phyloP scores from a whole-genome alignment of 2,797 vertebrate genomes.

The Cirrhinus molitorella region DNA sequence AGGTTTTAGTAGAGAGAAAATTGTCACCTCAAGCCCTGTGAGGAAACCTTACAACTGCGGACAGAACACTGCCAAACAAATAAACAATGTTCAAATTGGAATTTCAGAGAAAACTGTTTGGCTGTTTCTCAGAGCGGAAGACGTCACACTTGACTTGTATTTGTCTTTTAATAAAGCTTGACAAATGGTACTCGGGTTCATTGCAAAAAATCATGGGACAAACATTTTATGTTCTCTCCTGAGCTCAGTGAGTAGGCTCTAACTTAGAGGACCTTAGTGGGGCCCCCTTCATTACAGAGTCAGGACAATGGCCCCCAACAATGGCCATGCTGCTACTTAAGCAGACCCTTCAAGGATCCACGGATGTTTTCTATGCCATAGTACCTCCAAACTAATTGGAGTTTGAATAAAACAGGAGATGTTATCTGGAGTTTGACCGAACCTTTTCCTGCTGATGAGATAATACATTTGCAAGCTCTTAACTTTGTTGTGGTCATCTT shows the following conservation, averaged over 20 bases:
- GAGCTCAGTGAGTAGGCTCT: background rate
- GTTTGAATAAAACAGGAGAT: constrained; percentile 24
- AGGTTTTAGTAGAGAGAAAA: constrained; percentile 45
- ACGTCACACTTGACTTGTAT: background rate
- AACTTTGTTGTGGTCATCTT: constrained; percentile 37
- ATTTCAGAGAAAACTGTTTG: constrained; percentile 14
- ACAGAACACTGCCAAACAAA: constrained; percentile 44
- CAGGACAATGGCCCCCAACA: background rate
- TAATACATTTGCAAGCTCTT: constrained; percentile 26
- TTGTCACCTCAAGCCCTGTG: constrained; percentile 22
- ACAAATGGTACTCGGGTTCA: background rate
- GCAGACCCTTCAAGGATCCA: background rate
- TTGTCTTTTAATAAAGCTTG: background rate
- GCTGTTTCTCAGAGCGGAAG: constrained; percentile 17
- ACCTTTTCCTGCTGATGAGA: constrained; percentile 25
- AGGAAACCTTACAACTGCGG: constrained; percentile 19
- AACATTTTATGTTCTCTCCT: no score
- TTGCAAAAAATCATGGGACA: background rate
- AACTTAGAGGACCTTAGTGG: background rate
- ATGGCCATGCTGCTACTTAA: background rate
- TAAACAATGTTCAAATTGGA: constrained; percentile 23
- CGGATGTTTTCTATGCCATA: constrained; percentile 7
- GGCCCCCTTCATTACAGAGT: background rate
- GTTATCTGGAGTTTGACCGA: constrained; percentile 11
- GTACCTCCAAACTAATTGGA: background rate